Evolutionary conservation across 2,113 vertebrate species (phyloP), one percentile per base, ranked within the genome.

Genomic region (Istiophorus platypterus): DNA sequence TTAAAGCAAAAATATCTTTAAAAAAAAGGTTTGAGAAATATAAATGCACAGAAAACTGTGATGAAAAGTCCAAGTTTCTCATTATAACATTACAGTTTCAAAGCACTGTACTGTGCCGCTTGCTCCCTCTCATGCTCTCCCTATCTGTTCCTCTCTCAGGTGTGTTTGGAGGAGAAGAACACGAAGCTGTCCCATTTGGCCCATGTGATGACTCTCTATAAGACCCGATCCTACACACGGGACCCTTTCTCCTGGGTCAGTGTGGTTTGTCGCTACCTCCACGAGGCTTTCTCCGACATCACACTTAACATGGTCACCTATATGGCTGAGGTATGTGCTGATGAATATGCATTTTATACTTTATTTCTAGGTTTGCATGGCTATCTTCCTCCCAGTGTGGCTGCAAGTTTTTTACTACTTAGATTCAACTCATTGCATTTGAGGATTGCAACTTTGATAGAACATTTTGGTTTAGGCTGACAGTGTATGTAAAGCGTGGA

Each of bases 121-220:
- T 29, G 2, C 2, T 17, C 10, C 51, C 54, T 67, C 49, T 69
- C 9, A 18, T 49, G 24, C 2, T 67, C 27, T 29, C 18, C 17
- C 39, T 24, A 7, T 42, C 1, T 57, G 45, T 51, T 7, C 34
- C 22, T 31, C 69, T 65, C 64, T 69, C 85, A 99, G 98, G 98
- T 99, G 86, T 99, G 98, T 93, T 91, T 99, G 88, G 96, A 96
- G 91, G 98, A 99, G 89, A 99, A 98, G 92, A 97, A 98, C 78
- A 96, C 97, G 15, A 99, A 99, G 85, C 94, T 99, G 5, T 98
- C 98, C 42, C 99, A 99, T 78, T 91, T 99, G 84, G 98, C 98
- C 8, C 98, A 99, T 22, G 98, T 99, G 37, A 99, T 99, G 98
- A 99, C 97, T 14, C 96, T 99, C 52, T 99, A 99, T 86, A 99